These are phyloP conservation scores for Clarias macrocephalus DNA, from an alignment of 2,113 vertebrate species.

Conservation along the genomic window DNA sequence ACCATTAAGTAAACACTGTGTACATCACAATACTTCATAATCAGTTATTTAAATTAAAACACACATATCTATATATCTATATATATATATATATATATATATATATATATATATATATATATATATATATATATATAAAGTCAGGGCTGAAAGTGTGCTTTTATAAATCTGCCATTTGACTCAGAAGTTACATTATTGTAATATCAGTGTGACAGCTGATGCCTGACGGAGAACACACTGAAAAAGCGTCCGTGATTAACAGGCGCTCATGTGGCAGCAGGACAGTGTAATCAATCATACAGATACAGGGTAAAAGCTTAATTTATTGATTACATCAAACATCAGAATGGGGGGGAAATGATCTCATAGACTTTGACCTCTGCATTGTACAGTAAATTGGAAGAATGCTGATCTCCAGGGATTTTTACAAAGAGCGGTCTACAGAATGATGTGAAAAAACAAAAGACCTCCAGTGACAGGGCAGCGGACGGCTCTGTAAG, in stretches of 20 bases:
- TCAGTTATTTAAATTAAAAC: background rate
- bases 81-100: too few relatives aligned
- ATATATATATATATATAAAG: too few relatives aligned
- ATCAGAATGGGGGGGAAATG: background rate
- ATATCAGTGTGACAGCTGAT: background rate
- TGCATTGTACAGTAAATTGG: background rate
- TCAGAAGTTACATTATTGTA: background rate
- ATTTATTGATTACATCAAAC: background rate
- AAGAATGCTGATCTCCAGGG: background rate
- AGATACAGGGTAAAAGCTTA: background rate
- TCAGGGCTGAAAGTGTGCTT: background rate
- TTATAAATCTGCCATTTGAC: background rate
- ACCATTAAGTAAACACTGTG: background rate
- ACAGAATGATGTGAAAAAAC: background rate
- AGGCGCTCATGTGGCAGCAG: background rate
- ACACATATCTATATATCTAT: too few relatives aligned
- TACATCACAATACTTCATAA: background rate
- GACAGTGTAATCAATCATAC: background rate
- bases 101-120: too few relatives aligned
- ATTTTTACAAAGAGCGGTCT: background rate
- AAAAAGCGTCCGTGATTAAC: background rate
- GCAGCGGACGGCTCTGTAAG: too few relatives aligned
- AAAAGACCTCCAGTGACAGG: background rate
- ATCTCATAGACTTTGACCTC: background rate
- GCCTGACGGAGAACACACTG: background rate